Percentiles rank a stretch among this genome's conserved stretches.
These are phyloP conservation scores for Molossus alvarezi DNA, from an alignment of 2,797 vertebrate species.

Conservation along the genomic window DNA sequence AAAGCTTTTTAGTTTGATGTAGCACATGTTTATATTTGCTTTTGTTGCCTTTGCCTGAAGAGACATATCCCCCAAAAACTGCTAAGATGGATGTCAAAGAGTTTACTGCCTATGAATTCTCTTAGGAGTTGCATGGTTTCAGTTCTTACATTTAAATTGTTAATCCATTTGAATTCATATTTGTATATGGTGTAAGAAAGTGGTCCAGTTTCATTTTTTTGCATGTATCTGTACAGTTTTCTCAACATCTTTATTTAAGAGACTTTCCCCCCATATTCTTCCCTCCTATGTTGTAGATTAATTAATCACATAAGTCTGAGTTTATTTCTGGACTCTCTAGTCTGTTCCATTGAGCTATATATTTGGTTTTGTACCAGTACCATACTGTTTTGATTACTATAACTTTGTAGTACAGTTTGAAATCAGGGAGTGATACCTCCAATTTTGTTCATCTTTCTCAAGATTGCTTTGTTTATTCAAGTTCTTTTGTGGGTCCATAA, in stretches of 20 bases:
- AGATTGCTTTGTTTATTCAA: not conserved
- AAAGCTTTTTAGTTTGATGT: not conserved
- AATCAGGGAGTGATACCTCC: no score
- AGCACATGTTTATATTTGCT: not conserved
- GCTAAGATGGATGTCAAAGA: not conserved
- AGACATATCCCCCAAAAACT: not conserved
- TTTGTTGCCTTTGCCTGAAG: not conserved
- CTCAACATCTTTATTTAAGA: no score
- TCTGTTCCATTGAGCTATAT: not conserved
- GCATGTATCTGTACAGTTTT: no score
- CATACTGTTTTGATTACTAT: no score
- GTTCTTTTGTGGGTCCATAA: not conserved
- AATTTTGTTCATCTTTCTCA: no score
- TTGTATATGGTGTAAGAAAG: no score
- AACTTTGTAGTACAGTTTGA: no score
- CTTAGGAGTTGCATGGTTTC: not conserved
- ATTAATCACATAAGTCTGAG: not conserved
- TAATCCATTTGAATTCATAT: no score
- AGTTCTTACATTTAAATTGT: not conserved
- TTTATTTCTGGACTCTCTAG: not conserved
- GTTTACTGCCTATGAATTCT: not conserved
- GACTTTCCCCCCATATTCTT: no score
- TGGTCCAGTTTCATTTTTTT: no score
- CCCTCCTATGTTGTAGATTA: no score
- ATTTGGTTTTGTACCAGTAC: not conserved